Evolutionary conservation across 2,113 vertebrate genomes (phyloP).

Genomic region (Python bivittatus): DNA sequence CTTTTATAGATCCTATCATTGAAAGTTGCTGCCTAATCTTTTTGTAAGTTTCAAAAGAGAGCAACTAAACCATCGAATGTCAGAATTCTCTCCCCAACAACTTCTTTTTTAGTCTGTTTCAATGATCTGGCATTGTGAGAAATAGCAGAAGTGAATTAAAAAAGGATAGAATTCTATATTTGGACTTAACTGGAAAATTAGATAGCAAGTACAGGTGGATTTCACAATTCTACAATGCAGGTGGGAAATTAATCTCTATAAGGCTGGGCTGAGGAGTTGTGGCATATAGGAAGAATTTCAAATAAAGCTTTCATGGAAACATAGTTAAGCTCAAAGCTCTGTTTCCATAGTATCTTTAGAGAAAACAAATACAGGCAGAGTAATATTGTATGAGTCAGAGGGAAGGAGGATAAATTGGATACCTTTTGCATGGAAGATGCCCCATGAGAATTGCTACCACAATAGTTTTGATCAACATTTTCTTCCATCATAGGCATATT

Average conservation of each 20-base stretch:
- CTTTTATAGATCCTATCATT: background rate
- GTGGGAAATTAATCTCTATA: background rate
- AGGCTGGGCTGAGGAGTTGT: background rate
- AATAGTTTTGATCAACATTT: background rate
- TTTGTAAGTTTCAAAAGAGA: background rate
- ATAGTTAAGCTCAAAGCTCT: background rate
- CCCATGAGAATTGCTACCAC: background rate
- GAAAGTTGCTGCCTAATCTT: background rate
- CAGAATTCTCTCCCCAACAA: background rate
- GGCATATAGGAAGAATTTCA: background rate
- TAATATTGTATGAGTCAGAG: background rate
- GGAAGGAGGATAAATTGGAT: background rate
- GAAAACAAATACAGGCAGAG: background rate
- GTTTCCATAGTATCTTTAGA: background rate
- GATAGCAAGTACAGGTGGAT: background rate
- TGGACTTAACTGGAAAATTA: constrained; percentile 6
- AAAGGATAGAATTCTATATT: background rate
- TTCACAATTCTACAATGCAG: background rate
- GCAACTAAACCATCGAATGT: background rate
- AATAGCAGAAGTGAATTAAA: background rate
- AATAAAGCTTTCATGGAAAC: background rate
- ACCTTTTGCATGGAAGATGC: background rate
- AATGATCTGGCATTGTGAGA: background rate
- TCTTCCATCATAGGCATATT: background rate
- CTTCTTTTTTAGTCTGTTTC: background rate